Base-by-base conservation (phyloP, 2,113 vertebrate species). In the Nansenia antarctica region DNA sequence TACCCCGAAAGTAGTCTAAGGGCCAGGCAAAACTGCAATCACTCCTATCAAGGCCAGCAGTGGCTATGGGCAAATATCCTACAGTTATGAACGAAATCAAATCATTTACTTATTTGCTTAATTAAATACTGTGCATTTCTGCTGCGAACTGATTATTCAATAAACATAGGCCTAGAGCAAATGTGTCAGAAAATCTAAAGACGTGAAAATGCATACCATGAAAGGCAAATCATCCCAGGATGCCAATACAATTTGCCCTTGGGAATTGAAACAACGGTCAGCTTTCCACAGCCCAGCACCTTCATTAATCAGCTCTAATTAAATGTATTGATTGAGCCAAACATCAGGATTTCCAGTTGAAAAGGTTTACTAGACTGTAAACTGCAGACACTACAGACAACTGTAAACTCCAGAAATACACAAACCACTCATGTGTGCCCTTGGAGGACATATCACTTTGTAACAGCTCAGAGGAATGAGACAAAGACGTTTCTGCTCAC, bases 221-320 rank as follows among this genome's bases (percentile, higher is more conserved):
- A 29, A 82, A 78, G 73, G 65, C 62, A 57, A 57, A 79, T 68
- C 64, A 66, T 63, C 35, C 57, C 67, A 26, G 65, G 73, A 82
- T 81, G 70, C 78, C 84, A 74, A 87, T 72, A 77, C 66, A 67
- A 31, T 66, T 5, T 78, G 77, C 87, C 42, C 29, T 87, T 92
- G 71, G 58, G 82, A 89, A 90, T 85, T 72, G 86, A 87, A 89
- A 90, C 78, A 85, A 82, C 85, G 81, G 84, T 87, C 78, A 84
- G 82, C 77, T 77, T 62, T 85, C 70, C 59, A 63, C 90, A 89
- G 86, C 83, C 89, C 14, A 89, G 87, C 54, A 39, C 82, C 20
- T 91, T 87, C 93, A 95, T 95, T 94, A 92, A 94, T 96, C 94
- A 93, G 85, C 90, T 89, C 92, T 95, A 95, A 95, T 96, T 95